Percentiles rank a stretch among this genome's conserved stretches.
Conservation (phyloP, 1,140 invertebrate species). For the Tetraneura akinire region DNA sequence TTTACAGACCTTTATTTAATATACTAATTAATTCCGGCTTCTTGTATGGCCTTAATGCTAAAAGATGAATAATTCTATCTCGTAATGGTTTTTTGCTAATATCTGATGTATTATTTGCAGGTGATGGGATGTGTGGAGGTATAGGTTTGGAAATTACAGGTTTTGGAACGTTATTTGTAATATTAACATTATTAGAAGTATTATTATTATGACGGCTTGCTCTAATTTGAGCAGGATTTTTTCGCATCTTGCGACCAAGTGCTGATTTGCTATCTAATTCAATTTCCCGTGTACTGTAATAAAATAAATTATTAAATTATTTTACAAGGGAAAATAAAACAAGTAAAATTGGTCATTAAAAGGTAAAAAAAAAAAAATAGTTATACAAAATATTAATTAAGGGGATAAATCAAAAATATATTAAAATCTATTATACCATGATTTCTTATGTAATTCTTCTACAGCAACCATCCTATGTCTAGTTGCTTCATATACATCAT, state of each 20-base stretch:
- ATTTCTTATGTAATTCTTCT: constrained; percentile 88
- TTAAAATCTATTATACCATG: constrained; percentile 68
- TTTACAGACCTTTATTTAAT: constrained; percentile 72
- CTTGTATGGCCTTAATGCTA: constrained; percentile 89
- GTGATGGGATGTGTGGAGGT: constrained; percentile 51
- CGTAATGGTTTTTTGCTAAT: constrained; percentile 82
- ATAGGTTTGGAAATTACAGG: constrained; percentile 49
- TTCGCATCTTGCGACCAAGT: constrained; percentile 81
- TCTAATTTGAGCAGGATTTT: constrained; percentile 59
- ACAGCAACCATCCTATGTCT: constrained; percentile 84
- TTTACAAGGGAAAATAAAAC: too few species aligned
- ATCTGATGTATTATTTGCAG: constrained; percentile 70
- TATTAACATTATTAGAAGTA: constrained; percentile 46
- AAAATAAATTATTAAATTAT: constrained; percentile 50
- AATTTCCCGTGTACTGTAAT: constrained; percentile 82
- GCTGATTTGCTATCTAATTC: constrained; percentile 80
- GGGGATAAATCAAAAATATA: not conserved
- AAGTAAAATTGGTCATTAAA: too few species aligned
- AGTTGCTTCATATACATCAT: constrained; percentile 91
- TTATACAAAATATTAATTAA: not conserved
- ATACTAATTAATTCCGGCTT: constrained; percentile 84
- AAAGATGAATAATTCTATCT: constrained; percentile 82
- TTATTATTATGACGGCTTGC: constrained; percentile 49
- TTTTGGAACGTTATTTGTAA: constrained; percentile 45
- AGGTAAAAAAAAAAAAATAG: too few species aligned